These are phyloP conservation scores for Abscondita cerata DNA, from an alignment of 2,888 invertebrate genomes.

Conservation along the genomic window DNA sequence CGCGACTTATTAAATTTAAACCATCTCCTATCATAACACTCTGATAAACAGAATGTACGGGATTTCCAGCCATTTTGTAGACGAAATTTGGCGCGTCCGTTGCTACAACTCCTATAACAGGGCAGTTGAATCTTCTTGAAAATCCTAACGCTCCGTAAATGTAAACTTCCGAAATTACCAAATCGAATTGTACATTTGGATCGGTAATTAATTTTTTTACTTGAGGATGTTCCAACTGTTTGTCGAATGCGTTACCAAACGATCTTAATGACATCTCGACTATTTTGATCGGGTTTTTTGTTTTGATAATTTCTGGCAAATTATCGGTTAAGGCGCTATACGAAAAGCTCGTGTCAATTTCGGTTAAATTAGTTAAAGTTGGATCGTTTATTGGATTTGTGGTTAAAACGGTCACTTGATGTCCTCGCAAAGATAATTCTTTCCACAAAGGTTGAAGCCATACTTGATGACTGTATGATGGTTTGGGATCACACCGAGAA, in stretches of 20 bases:
- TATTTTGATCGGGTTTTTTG: not conserved
- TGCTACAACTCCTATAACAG: conserved; percentile 63
- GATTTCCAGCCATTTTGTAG: conserved; percentile 63
- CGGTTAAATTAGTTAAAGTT: conserved; percentile 53
- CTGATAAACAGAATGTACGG: conserved; percentile 61
- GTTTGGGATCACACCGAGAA: conserved; percentile 57
- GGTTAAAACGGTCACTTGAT: conserved; percentile 60
- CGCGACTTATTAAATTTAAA: too few species aligned
- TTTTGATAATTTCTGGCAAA: not conserved
- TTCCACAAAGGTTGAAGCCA: conserved; percentile 58
- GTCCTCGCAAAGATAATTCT: conserved; percentile 59
- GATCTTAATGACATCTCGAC: conserved; percentile 23
- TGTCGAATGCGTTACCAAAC: conserved; percentile 1
- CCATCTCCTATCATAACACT: too few species aligned
- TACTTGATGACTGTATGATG: conserved; percentile 61
- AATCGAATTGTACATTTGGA: conserved; percentile 59
- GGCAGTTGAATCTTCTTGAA: conserved; percentile 63
- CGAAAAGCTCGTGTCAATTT: conserved; percentile 55
- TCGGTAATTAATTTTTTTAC: conserved; percentile 49
- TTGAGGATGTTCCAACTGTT: conserved; percentile 38
- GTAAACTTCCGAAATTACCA: conserved; percentile 64
- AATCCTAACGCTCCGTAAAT: conserved; percentile 61
- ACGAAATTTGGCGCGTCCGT: conserved; percentile 61
- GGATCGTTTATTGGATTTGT: conserved; percentile 55
- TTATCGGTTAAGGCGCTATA: conserved; percentile 40